Conservation (phyloP, 2,888 invertebrate species). For the Tenthredo mesomela region DNA sequence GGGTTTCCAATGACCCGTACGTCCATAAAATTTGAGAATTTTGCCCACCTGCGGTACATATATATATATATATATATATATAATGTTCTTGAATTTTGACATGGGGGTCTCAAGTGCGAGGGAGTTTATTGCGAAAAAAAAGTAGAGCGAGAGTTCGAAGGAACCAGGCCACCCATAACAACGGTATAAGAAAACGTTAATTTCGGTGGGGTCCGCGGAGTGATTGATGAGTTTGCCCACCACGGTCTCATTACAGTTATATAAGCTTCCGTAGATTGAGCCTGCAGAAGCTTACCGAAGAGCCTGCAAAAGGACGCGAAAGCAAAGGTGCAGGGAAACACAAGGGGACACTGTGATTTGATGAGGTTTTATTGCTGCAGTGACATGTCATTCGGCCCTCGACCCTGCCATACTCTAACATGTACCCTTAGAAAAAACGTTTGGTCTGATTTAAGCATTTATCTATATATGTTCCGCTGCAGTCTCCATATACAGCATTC, state of each 20-base stretch:
- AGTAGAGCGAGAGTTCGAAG: not conserved
- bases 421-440: not conserved
- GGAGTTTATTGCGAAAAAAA: not conserved
- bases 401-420: not conserved
- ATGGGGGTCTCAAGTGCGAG: not conserved
- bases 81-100: not conserved
- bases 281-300: constrained; percentile 74
- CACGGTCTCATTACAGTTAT: constrained; percentile 78
- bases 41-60: not conserved
- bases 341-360: constrained; percentile 71
- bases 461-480: not conserved
- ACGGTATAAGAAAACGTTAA: constrained; percentile 50
- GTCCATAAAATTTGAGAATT: not conserved
- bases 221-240: constrained; percentile 77
- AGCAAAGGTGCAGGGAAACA: constrained; percentile 38
- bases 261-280: constrained; percentile 78
- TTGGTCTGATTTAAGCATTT: not conserved
- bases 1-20: not conserved
- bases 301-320: constrained; percentile 11
- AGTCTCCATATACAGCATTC: not conserved
- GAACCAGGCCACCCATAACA: constrained; percentile 27
- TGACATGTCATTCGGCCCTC: constrained; percentile 64
- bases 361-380: constrained; percentile 77
- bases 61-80: no score
- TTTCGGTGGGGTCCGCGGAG: constrained; percentile 65